Evolutionary conservation across 2,797 vertebrate species (phyloP).

Genomic region (Spinus pinus): DNA sequence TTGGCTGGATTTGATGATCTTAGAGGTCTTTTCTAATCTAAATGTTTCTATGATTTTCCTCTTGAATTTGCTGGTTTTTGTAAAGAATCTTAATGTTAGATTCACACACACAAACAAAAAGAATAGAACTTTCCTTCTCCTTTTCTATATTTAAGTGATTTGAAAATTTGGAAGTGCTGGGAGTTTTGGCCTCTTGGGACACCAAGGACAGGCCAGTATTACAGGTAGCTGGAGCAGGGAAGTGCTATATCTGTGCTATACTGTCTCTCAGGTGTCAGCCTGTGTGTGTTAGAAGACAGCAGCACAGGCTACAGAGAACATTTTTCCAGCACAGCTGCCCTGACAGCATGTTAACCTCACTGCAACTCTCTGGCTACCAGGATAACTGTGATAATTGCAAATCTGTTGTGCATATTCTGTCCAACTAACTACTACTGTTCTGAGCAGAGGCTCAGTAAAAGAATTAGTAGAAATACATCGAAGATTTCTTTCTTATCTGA

Average conservation of each 20-base stretch:
- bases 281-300: not conserved
- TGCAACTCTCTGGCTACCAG: not conserved
- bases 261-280: not conserved
- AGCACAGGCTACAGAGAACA: not conserved
- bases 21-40: not conserved
- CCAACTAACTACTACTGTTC: not conserved
- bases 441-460: not conserved
- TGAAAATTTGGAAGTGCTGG: not conserved
- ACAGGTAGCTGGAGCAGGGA: not conserved
- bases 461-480: not conserved
- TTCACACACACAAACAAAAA: not conserved
- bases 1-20: not conserved
- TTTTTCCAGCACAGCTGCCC: not conserved
- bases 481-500: not conserved
- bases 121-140: not conserved
- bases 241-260: rapidly evolving
- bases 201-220: not conserved
- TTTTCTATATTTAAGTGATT: not conserved
- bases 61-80: not conserved
- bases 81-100: not conserved
- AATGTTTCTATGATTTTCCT: not conserved
- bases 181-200: not conserved
- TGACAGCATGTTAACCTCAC: not conserved
- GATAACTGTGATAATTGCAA: not conserved
- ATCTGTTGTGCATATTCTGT: not conserved